phyloP scores from a whole-genome alignment of 2,113 vertebrate genomes.

The Cathartes aura region DNA sequence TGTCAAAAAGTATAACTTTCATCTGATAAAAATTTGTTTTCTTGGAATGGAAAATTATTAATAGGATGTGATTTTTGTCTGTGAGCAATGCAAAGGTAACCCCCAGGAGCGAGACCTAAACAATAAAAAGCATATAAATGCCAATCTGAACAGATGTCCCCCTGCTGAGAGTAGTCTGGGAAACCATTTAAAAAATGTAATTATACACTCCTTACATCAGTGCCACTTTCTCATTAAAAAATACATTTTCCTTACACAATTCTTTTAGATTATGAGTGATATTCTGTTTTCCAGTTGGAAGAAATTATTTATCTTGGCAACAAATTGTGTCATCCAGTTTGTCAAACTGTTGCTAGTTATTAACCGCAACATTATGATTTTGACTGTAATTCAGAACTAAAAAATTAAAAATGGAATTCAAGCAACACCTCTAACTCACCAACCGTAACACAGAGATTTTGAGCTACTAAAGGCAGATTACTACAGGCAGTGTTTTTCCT shows the following conservation, averaged over 20 bases:
- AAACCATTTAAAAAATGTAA: not conserved
- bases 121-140: not conserved
- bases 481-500: not conserved
- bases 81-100: not conserved
- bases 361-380: not conserved
- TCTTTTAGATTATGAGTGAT: constrained; percentile 16
- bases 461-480: not conserved
- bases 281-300: constrained; percentile 25
- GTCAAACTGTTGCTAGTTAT: constrained; percentile 1
- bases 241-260: not conserved
- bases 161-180: not conserved
- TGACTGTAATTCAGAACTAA: constrained; percentile 1
- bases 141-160: not conserved
- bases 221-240: not conserved
- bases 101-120: not conserved
- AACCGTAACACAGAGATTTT: not conserved
- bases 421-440: not conserved
- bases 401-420: not conserved
- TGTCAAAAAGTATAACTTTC: not conserved
- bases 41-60: constrained; percentile 3
- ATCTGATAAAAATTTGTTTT: not conserved
- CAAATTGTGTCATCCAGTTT: not conserved
- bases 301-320: constrained; percentile 15
- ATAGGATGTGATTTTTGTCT: not conserved
- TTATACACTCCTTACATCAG: constrained; percentile 1